A percentile compares a stretch with the other conserved stretches of the same genome.
These are phyloP conservation scores for Meriones unguiculatus DNA, from an alignment of 2,113 vertebrate species.

Conservation along the genomic window DNA sequence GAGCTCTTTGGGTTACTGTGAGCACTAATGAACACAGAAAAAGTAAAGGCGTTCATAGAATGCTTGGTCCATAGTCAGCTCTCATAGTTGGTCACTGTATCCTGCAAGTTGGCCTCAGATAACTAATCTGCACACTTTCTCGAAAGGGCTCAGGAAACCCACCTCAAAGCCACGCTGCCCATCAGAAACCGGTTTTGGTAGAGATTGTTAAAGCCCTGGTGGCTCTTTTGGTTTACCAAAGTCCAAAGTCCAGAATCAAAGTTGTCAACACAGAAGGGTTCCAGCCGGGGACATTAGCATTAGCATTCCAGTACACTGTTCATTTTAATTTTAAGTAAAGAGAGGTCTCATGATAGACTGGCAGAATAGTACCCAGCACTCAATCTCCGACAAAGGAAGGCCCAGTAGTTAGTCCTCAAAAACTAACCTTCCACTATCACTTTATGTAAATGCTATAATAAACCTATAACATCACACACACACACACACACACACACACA, in stretches of 20 bases:
- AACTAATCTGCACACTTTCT: background rate
- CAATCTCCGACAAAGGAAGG: background rate
- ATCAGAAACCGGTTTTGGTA: background rate
- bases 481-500: background rate
- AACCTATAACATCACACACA: background rate
- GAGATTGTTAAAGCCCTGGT: background rate
- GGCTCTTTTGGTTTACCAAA: slow-evolving; percentile 10
- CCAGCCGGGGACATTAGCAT: background rate
- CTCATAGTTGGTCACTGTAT: background rate
- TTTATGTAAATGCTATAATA: background rate
- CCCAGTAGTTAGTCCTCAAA: background rate
- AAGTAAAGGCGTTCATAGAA: background rate
- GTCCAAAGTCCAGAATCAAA: slow-evolving; percentile 8
- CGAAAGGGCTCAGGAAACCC: background rate
- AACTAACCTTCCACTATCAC: too few relatives aligned
- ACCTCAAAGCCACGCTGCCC: background rate
- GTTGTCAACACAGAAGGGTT: background rate
- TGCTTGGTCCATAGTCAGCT: background rate
- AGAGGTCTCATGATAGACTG: background rate
- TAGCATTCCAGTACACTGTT: background rate
- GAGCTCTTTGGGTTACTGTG: background rate
- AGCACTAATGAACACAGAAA: background rate
- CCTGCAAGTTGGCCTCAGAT: background rate
- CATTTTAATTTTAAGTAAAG: background rate
- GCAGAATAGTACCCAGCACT: background rate